Evolutionary conservation across 2,113 vertebrate species (phyloP).

Genomic region (Phyllostomus discolor): DNA sequence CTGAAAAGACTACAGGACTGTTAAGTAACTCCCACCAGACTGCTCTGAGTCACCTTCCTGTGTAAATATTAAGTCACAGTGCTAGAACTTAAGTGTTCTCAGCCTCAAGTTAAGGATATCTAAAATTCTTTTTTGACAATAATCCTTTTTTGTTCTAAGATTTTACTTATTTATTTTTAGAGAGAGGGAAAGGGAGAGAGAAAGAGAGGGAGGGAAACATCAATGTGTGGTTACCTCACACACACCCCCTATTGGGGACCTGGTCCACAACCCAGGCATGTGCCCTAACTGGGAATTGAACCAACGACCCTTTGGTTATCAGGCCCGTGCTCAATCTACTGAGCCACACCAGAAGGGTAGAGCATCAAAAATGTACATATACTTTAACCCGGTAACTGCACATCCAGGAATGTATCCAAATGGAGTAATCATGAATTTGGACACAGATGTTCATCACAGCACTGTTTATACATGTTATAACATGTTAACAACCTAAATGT

Average conservation of each 20-base stretch:
- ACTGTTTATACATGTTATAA: not conserved
- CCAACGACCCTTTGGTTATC: too few species aligned
- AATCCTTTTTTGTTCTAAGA: not conserved
- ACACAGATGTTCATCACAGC: not conserved
- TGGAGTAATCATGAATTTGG: slow-evolving; percentile 16
- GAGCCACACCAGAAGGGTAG: too few species aligned
- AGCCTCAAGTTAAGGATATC: not conserved
- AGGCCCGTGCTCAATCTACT: too few species aligned
- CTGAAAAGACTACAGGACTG: not conserved
- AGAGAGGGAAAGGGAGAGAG: too few species aligned
- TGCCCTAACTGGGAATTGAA: too few species aligned
- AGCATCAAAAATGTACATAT: not conserved
- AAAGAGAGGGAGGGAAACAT: too few species aligned
- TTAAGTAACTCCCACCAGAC: not conserved
- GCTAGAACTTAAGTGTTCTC: not conserved
- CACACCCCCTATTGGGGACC: too few species aligned
- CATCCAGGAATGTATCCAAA: slow-evolving; percentile 23
- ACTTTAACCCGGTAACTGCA: not conserved
- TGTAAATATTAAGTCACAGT: not conserved
- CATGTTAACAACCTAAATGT: not conserved
- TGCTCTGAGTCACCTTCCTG: not conserved
- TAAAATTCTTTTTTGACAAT: slow-evolving; percentile 10
- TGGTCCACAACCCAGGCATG: too few species aligned
- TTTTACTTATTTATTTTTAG: too few species aligned
- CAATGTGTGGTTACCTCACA: too few species aligned